Evolutionary conservation across 1,140 invertebrate species (phyloP).

Genomic region (Brachionus calyciflorus): DNA sequence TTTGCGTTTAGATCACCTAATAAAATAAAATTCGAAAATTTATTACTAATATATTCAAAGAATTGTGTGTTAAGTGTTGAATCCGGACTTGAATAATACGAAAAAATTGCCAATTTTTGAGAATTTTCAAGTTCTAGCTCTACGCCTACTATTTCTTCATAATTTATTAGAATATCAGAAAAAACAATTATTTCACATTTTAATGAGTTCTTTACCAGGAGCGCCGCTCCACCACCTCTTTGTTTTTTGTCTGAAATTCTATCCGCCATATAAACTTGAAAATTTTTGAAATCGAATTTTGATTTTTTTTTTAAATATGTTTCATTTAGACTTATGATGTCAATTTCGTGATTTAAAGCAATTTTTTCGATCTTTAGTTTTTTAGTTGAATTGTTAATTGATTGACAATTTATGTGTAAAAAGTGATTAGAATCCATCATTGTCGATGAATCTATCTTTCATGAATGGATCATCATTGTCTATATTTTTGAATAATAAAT

Average conservation of each 20-base stretch:
- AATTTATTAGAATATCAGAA: neutral
- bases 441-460: neutral
- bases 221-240: too few species aligned
- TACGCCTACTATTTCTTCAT: too few species aligned
- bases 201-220: neutral
- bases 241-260: neutral
- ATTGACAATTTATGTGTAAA: slow-evolving; percentile 23
- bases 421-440: neutral
- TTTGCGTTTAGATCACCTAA: slow-evolving; percentile 8
- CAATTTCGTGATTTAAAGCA: neutral
- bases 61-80: too few species aligned
- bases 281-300: neutral
- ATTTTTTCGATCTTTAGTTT: neutral
- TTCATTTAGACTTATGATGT: neutral
- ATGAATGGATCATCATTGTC: neutral
- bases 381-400: neutral
- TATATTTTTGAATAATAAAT: neutral
- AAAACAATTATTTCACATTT: neutral
- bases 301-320: neutral
- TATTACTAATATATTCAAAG: neutral
- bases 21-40: neutral
- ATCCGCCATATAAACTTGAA: neutral
- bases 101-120: too few species aligned
- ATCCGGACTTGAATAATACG: neutral
- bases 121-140: too few species aligned